Evolutionary conservation across 53 echinoderm and acorn worm species (phyloP), one percentile per base, ranked within the genome.

Genomic region (Antedon mediterranea): DNA sequence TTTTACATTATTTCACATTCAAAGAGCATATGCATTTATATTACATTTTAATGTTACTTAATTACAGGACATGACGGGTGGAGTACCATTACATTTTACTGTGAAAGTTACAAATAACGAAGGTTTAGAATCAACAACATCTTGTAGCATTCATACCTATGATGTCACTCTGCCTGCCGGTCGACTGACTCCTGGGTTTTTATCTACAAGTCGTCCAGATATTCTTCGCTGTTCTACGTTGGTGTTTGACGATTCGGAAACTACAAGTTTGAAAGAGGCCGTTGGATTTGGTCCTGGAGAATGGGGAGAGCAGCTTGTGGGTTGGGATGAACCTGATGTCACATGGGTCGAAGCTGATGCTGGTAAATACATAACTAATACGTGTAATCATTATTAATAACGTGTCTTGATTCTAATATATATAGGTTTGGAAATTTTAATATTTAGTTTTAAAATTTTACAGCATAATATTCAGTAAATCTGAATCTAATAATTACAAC

Each of bases 81-180:
- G 87, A 14, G 77, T 80, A 0, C 83, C 87, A 43, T 34, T 87
- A 26, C 44, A 79, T 77, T 87, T 87, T 77, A 80, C 87, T 11
- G 80, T 87, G 7, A 71, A 71, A 18, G 87, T 83, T 18, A 32
- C 30, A 57, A 87, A 83, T 72, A 79, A 75, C 14, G 80, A 33
- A 0, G 83, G 83, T 27, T 83, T 79, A 31, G 43, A 72, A 0
- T 44, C 80, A 8, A 80, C 34, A 0, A 80, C 87, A 0, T 83
- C 87, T 3, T 87, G 87, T 76, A 43, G 43, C 75, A 72, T 87
- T 4, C 87, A 83, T 27, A 87, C 87, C 20, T 87, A 71, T 33
- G 87, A 87, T 78, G 33, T 80, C 43, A 87, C 87, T 31, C 75
- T 83, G 0, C 87, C 87, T 18, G 83, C 79, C 29, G 87, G 87